Evolutionary conservation across 2,113 vertebrate genomes (phyloP).

Genomic region (Lates calcarifer): DNA sequence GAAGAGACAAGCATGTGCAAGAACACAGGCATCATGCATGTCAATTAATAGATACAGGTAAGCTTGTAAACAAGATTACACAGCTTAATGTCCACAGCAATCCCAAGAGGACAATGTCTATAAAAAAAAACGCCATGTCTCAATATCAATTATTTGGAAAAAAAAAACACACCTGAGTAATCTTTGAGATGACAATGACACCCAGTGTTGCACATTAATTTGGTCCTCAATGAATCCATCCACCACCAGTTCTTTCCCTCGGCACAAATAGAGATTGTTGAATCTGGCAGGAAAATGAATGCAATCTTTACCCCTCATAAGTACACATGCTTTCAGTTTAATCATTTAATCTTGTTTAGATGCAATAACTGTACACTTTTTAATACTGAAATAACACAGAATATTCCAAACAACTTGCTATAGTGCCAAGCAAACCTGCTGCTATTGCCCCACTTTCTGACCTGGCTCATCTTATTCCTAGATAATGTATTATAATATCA

Average conservation of each 20-base stretch:
- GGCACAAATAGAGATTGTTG: neutral
- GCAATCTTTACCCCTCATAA: neutral
- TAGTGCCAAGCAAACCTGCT: neutral
- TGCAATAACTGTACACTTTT: neutral
- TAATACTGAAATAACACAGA: neutral
- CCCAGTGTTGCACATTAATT: constrained; percentile 27
- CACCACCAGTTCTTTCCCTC: neutral
- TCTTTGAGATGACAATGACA: constrained; percentile 9
- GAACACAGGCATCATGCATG: constrained; percentile 3
- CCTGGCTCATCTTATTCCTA: constrained; percentile 1
- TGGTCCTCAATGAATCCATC: constrained; percentile 23
- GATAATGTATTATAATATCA: neutral
- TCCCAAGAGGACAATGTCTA: neutral
- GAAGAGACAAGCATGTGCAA: constrained; percentile 22
- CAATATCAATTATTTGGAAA: neutral
- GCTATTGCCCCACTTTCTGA: constrained; percentile 16
- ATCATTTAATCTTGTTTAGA: neutral
- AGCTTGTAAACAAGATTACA: constrained; percentile 25
- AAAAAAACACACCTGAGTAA: constrained; percentile 14
- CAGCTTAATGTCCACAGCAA: neutral
- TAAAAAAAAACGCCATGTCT: constrained; percentile 6
- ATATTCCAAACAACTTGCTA: neutral
- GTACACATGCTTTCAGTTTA: neutral
- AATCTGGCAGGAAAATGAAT: neutral
- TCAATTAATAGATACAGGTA: constrained; percentile 21